A percentile compares a stretch with the other conserved stretches of the same genome.
Evolutionary conservation across 2,113 vertebrate species (phyloP).

Genomic region (Probosciger aterrimus): DNA sequence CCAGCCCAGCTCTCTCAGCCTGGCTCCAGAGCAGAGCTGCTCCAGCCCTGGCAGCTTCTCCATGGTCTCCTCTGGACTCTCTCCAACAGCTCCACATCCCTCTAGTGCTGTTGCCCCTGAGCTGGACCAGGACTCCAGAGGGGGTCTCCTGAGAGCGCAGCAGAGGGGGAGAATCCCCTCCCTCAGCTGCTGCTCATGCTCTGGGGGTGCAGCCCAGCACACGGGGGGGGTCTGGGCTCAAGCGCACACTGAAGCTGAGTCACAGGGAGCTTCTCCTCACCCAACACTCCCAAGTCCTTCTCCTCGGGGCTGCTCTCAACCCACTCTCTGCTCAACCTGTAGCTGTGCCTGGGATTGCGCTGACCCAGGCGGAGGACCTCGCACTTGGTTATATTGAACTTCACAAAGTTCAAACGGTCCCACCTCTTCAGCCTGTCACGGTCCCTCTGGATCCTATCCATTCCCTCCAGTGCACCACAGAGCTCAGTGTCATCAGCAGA

Average conservation of each 20-base stretch:
- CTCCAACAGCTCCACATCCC: background rate
- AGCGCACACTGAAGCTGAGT: background rate
- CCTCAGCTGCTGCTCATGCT: background rate
- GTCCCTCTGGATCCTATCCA: background rate
- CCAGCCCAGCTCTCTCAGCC: no score
- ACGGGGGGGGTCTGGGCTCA: background rate
- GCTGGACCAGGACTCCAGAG: background rate
- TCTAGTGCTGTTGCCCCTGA: no score
- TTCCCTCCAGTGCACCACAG: background rate
- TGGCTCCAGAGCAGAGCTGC: background rate
- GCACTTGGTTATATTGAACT: background rate
- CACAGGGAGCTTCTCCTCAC: background rate
- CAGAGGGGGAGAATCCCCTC: background rate
- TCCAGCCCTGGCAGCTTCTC: background rate
- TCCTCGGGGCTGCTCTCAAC: background rate
- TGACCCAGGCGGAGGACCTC: background rate
- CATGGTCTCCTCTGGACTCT: background rate
- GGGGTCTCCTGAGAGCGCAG: background rate
- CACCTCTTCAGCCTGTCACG: background rate
- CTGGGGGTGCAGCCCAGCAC: background rate
- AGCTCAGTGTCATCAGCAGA: background rate
- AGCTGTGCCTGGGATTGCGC: background rate
- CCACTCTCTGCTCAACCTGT: background rate
- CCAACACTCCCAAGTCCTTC: background rate
- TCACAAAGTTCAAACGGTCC: background rate